A percentile compares a stretch with the other conserved stretches of the same genome.
These are phyloP conservation scores for Uromys caudimaculatus DNA, from an alignment of 2,797 vertebrate species.

Conservation along the genomic window DNA sequence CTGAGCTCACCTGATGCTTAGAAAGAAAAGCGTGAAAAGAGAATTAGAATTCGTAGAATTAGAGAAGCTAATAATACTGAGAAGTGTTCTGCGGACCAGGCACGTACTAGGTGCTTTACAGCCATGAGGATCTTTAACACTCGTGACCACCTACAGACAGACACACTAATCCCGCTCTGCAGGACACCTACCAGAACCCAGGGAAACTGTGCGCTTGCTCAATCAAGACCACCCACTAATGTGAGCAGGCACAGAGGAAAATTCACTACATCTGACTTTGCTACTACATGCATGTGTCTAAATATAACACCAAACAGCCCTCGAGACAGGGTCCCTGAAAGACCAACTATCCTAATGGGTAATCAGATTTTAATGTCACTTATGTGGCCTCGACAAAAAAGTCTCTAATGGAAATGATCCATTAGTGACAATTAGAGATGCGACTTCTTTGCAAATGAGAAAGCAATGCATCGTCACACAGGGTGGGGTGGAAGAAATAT, in stretches of 20 bases:
- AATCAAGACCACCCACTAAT: neutral
- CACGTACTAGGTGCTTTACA: neutral
- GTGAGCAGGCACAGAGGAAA: neutral
- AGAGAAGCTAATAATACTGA: neutral
- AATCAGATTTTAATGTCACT: constrained; percentile 22
- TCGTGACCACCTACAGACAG: neutral
- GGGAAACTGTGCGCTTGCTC: neutral
- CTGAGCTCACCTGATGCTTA: neutral
- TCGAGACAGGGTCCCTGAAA: neutral
- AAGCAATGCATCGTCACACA: neutral
- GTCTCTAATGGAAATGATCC: neutral
- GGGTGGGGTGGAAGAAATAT: neutral
- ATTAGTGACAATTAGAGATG: constrained; percentile 10
- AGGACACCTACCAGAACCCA: neutral
- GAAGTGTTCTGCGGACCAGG: neutral
- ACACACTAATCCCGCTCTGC: neutral
- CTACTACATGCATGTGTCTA: neutral
- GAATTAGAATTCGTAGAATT: no score
- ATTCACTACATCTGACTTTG: neutral
- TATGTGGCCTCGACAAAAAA: neutral
- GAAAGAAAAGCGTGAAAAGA: neutral
- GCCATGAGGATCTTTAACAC: neutral
- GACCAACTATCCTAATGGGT: constrained; percentile 9
- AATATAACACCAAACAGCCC: neutral
- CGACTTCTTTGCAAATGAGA: constrained; percentile 4